A percentile compares a stretch with the other conserved stretches of the same genome.
Conservation (phyloP, 2,888 invertebrate species). For the Uropetala carovei region DNA sequence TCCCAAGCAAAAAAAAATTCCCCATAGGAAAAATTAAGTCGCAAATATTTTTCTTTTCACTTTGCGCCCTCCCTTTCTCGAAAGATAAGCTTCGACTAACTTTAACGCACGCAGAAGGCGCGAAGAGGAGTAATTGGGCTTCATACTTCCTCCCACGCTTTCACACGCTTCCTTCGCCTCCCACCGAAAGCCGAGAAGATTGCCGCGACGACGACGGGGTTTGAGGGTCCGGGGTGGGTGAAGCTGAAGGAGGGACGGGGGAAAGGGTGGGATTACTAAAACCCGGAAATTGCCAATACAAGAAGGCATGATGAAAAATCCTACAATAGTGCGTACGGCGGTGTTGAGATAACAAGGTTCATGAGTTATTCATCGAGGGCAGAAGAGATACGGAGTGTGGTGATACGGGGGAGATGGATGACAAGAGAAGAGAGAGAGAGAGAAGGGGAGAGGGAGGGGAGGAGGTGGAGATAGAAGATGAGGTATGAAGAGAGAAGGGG, state of each 20-base stretch:
- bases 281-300: slow-evolving; percentile 32
- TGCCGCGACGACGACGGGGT: background rate
- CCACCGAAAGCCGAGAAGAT: background rate
- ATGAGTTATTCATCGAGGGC: slow-evolving; percentile 1
- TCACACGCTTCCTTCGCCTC: background rate
- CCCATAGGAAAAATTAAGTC: background rate
- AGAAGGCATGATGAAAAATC: slow-evolving; percentile 13
- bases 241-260: background rate
- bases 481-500: background rate
- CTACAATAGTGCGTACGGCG: background rate
- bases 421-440: background rate
- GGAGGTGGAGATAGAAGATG: background rate
- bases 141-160: background rate
- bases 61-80: background rate
- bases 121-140: background rate
- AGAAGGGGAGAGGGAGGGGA: background rate
- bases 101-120: background rate
- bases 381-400: background rate
- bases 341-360: slow-evolving; percentile 28
- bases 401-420: background rate
- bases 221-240: background rate
- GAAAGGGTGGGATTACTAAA: background rate
- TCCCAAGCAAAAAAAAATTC: background rate
- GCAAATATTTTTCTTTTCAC: background rate
- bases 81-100: background rate